These are phyloP conservation scores for Delphinapterus leucas DNA, from an alignment of 2,113 vertebrate genomes.

Conservation along the genomic window DNA sequence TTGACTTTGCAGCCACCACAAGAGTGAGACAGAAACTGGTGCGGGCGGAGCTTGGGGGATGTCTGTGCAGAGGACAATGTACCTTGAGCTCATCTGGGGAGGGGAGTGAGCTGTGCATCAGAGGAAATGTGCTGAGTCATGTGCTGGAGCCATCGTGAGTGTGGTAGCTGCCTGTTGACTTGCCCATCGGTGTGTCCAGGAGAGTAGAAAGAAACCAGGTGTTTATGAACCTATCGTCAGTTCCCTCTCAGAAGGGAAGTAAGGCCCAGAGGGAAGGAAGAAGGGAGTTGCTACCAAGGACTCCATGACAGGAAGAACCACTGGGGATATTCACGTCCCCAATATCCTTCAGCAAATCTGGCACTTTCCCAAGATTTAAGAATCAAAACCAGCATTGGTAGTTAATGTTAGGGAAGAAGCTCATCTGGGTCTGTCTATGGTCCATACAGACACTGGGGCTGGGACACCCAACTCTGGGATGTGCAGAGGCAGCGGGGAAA, in stretches of 20 bases:
- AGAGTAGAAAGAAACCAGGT: not conserved
- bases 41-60: not conserved
- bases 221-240: not conserved
- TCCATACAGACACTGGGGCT: no score
- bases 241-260: not conserved
- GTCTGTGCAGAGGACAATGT: not conserved
- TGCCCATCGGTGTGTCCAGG: not conserved
- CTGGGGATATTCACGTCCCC: not conserved
- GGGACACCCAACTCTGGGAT: not conserved
- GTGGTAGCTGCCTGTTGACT: not conserved
- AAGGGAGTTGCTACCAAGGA: not conserved
- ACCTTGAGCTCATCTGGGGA: not conserved
- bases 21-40: not conserved
- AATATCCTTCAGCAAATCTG: not conserved
- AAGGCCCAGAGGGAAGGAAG: not conserved
- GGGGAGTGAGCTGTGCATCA: not conserved
- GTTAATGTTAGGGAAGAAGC: not conserved
- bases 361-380: not conserved
- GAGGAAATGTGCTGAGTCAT: not conserved
- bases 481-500: not conserved
- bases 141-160: not conserved
- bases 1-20: not conserved
- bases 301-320: not conserved
- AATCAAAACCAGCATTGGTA: not conserved
- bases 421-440: not conserved